These are phyloP conservation scores for Spodoptera frugiperda DNA, from an alignment of 1,140 invertebrate species.

Conservation along the genomic window DNA sequence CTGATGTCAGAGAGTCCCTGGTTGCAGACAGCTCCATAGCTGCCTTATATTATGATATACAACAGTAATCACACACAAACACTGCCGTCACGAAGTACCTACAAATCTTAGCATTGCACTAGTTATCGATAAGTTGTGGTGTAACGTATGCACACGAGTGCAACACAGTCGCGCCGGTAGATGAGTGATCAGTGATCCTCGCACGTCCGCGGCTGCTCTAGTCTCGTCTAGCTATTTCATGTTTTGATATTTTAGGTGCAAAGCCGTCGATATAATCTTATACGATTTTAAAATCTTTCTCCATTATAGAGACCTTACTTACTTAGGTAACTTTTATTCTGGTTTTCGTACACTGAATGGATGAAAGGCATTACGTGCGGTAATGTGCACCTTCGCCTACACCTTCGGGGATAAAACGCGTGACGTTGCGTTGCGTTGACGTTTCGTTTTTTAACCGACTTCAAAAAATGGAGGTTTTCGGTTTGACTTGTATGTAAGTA, in stretches of 20 bases:
- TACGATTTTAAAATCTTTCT: too few relatives aligned
- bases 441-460: too few relatives aligned
- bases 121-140: neutral
- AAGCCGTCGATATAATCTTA: neutral
- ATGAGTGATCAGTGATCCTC: constrained; percentile 19
- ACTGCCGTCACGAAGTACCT: neutral
- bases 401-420: too few relatives aligned
- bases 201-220: neutral
- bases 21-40: constrained; percentile 12
- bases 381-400: too few relatives aligned
- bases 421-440: too few relatives aligned
- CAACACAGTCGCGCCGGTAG: neutral
- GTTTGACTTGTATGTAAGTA: too few relatives aligned
- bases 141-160: constrained; percentile 11
- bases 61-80: neutral
- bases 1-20: constrained; percentile 7
- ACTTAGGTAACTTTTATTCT: too few relatives aligned
- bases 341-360: too few relatives aligned
- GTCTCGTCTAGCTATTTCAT: neutral
- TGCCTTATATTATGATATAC: neutral
- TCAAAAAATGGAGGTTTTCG: too few relatives aligned
- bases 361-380: too few relatives aligned
- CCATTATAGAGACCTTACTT: too few relatives aligned
- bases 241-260: neutral
- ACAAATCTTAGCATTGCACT: neutral